Percentiles rank a stretch among this genome's conserved stretches.
These are phyloP conservation scores for Hippopotamyrus pictus DNA, from an alignment of 2,797 vertebrate species.

Conservation along the genomic window DNA sequence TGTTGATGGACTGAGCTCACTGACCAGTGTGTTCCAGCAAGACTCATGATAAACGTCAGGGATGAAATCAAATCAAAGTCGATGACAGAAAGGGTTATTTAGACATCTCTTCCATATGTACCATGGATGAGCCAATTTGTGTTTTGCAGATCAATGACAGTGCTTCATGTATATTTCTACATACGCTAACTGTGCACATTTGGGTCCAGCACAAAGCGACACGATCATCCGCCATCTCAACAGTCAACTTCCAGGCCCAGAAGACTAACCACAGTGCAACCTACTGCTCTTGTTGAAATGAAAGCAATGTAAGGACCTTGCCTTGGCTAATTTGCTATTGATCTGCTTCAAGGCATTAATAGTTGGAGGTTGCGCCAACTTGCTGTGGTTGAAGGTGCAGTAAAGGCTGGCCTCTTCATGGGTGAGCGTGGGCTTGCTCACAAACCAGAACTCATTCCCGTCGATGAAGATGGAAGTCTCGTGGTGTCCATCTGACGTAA, in stretches of 20 bases:
- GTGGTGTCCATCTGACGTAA: constrained; percentile 60
- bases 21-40: not conserved
- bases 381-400: constrained; percentile 72
- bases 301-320: constrained; percentile 24
- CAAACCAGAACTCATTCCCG: constrained; percentile 87
- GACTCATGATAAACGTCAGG: not conserved
- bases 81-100: not conserved
- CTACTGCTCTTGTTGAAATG: not conserved
- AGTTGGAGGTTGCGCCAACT: constrained; percentile 65
- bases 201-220: not conserved
- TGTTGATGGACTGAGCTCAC: not conserved
- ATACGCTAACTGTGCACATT: not conserved
- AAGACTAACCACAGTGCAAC: not conserved
- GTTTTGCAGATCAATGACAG: not conserved
- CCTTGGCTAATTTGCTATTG: constrained; percentile 38
- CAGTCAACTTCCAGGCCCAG: not conserved
- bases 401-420: constrained; percentile 75
- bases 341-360: constrained; percentile 57
- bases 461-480: constrained; percentile 72
- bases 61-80: not conserved
- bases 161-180: not conserved
- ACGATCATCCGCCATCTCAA: not conserved
- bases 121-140: not conserved
- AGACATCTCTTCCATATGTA: not conserved
- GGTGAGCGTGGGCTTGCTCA: constrained; percentile 62